A percentile compares a stretch with the other conserved stretches of the same genome.
Evolutionary conservation across 2,113 vertebrate genomes (phyloP).

Genomic region (human (Homo sapiens)): GRCh38 chr13:89660001-89660500

Average conservation of each 20-base stretch:
- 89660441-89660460: too few species aligned
- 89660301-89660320: background rate
- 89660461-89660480: too few species aligned
- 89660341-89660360: too few species aligned
- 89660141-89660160: background rate
- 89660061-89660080: background rate
- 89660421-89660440: too few species aligned
- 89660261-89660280: background rate
- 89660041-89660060: background rate
- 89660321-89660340: too few species aligned
- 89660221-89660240: background rate
- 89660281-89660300: background rate
- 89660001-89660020: background rate
- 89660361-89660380: too few species aligned
- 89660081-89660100: background rate
- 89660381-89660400: too few species aligned
- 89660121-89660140: background rate
- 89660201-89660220: background rate
- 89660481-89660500: too few species aligned
- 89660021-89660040: background rate
- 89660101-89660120: background rate
- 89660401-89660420: too few species aligned
- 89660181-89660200: background rate
- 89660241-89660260: background rate
- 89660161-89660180: background rate